Evolutionary conservation across 2,888 invertebrate genomes (phyloP).

Genomic region (Fabriciana adippe): DNA sequence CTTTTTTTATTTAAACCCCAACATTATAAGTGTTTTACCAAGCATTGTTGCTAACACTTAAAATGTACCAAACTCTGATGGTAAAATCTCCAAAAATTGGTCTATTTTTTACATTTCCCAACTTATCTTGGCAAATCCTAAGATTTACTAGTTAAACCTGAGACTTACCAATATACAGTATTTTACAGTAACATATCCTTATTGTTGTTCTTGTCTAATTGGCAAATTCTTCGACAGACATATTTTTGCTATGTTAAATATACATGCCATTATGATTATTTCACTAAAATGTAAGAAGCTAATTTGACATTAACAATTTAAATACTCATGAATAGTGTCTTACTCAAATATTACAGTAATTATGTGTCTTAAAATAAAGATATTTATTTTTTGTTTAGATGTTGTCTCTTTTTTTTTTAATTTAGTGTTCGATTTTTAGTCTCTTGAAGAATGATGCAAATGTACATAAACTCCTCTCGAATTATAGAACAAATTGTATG

Average conservation of each 20-base stretch:
- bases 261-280: neutral
- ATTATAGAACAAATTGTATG: conserved; percentile 31
- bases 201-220: too few relatives aligned
- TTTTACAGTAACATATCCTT: too few relatives aligned
- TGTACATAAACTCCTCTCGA: conserved; percentile 9
- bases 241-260: conserved; percentile 13
- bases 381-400: neutral
- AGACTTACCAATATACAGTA: too few relatives aligned
- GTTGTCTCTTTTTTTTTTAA: neutral
- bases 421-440: neutral
- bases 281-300: neutral
- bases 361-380: neutral
- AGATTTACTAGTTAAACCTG: too few relatives aligned
- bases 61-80: too few relatives aligned
- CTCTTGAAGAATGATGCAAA: conserved; percentile 25
- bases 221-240: neutral
- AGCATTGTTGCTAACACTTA: too few relatives aligned
- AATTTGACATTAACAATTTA: conserved; percentile 10
- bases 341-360: neutral
- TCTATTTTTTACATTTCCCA: too few relatives aligned
- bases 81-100: too few relatives aligned
- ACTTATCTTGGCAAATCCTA: too few relatives aligned
- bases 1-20: too few relatives aligned
- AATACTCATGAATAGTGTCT: neutral
- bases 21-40: too few relatives aligned